Evolutionary conservation across 2,113 vertebrate species (phyloP).

Genomic region (Charina bottae): DNA sequence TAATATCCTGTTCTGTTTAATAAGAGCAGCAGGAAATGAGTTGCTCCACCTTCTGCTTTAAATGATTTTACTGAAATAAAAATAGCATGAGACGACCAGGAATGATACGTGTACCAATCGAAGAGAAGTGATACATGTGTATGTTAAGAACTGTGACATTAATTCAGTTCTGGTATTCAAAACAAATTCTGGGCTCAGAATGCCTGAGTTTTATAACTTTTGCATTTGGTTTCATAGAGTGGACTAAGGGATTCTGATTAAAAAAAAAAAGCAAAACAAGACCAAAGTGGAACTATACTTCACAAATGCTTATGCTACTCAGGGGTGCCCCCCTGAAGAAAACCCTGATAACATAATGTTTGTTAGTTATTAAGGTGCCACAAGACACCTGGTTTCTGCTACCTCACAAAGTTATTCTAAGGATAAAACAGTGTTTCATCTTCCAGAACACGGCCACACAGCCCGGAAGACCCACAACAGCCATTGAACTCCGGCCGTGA

Average conservation of each 20-base stretch:
- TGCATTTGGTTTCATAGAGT: not conserved
- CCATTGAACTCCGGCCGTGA: no score
- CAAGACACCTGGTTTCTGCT: not conserved
- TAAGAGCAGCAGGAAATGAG: not conserved
- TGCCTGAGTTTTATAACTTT: not conserved
- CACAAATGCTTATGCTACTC: not conserved
- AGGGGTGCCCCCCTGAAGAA: not conserved
- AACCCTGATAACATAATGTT: not conserved
- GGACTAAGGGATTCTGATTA: not conserved
- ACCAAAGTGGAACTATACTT: not conserved
- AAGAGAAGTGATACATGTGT: not conserved
- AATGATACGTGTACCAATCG: not conserved
- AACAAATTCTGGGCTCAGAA: not conserved
- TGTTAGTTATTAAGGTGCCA: not conserved
- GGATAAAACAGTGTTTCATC: not conserved
- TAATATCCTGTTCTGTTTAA: not conserved
- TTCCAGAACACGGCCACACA: no score
- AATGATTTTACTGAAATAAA: not conserved
- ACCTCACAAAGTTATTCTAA: not conserved
- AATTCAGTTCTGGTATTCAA: not conserved
- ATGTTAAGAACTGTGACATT: not conserved
- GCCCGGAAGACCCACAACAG: no score
- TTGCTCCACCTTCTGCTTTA: not conserved
- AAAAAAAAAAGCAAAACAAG: not conserved
- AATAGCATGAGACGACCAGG: not conserved